phyloP scores from a whole-genome alignment of 2,113 vertebrate species.

The Rhizomys pruinosus region DNA sequence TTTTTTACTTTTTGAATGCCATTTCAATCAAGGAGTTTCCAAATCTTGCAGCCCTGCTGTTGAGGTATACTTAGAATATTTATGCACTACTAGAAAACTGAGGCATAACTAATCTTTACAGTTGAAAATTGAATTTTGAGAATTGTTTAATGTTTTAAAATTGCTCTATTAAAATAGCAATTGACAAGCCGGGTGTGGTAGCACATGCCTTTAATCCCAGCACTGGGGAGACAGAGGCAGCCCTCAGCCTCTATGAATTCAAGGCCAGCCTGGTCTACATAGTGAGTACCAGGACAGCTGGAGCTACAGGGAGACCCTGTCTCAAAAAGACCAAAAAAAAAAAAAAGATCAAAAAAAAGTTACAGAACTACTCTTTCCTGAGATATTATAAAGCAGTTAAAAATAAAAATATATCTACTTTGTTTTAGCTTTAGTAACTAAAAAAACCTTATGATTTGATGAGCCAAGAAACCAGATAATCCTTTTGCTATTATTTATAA shows the following conservation, averaged over 20 bases:
- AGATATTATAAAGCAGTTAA: neutral
- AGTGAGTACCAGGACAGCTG: too few species aligned
- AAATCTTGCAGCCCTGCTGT: neutral
- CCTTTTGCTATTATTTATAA: neutral
- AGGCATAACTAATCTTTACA: neutral
- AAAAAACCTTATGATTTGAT: constrained; percentile 33
- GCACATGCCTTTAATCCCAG: too few species aligned
- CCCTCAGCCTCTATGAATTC: too few species aligned
- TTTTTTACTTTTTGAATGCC: neutral
- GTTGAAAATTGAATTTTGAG: constrained; percentile 26
- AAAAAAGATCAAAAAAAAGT: too few species aligned
- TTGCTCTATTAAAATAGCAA: neutral
- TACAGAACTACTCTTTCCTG: neutral
- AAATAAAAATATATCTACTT: neutral
- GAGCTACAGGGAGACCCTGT: too few species aligned
- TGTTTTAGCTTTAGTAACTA: neutral
- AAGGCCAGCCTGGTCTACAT: too few species aligned
- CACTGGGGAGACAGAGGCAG: too few species aligned
- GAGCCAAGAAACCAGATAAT: constrained; percentile 10
- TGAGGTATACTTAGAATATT: constrained; percentile 1
- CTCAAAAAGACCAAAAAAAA: too few species aligned
- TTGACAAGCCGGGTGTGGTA: too few species aligned
- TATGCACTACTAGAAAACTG: constrained; percentile 2
- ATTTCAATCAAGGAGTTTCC: constrained; percentile 28
- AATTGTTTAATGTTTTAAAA: constrained; percentile 8